Evolutionary conservation across 2,888 invertebrate genomes (phyloP), one percentile per base, ranked within the genome.

Genomic region (Zygaena filipendulae): DNA sequence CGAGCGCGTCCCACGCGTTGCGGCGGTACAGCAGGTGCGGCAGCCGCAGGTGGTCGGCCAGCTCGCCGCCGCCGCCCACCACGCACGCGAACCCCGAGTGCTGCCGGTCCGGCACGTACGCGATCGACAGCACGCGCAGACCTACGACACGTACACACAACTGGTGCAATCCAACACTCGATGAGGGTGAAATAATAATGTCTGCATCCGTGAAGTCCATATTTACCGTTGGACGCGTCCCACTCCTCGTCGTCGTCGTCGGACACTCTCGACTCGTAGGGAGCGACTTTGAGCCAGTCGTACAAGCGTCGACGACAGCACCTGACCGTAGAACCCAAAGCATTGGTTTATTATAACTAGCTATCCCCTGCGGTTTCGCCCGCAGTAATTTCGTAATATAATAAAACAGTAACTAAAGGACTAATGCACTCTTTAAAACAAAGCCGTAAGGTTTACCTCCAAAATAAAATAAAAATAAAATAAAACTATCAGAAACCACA

Each of bases 191-290:
- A 16, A 16, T 16, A 6, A 16, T 7, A 16, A 6, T 16, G 7
- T 16, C 16, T 16, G 7, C 16, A n/a, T n/a, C n/a, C n/a, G n/a
- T n/a, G n/a, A n/a, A n/a, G n/a, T n/a, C n/a, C n/a, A n/a, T n/a
- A n/a, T n/a, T 45, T 34, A 75, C 77, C 77, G 38, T 88, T 88
- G 8, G 84, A 82, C 0, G 90, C 87, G 40, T 93, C 93, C 92
- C 93, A 94, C 36, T 95, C 95, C 30, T 96, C 95, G 30, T 94
- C 93, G 29, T 95, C 93, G 36, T 94, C 94, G 30, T 94, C 93
- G 0, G 77, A 72, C 1, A 77, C 58, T 16, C 77, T 46, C 0
- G 79, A 75, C 43, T 77, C 84, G 53, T 92, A 96, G 0, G 97
- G 96, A 0, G 92, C 90, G n/a, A 88, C 82, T 57, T 82, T 94